A percentile compares a stretch with the other conserved stretches of the same genome.
Conservation (phyloP, 2,888 invertebrate genomes). For the Choreutis nemorana region DNA sequence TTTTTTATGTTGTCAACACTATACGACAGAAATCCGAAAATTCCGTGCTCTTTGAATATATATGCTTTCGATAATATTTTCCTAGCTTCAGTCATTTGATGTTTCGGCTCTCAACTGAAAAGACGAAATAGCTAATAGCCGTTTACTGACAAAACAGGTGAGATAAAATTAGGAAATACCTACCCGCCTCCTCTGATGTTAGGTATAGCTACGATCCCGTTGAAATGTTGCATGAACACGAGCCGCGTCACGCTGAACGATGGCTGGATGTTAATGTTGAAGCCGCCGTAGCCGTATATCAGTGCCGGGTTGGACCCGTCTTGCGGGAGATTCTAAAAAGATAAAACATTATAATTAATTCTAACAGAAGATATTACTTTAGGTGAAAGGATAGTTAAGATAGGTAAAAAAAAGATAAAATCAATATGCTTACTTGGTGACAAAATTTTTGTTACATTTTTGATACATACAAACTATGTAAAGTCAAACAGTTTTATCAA, state of each 20-base stretch:
- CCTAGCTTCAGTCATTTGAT: no score
- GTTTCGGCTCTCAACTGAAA: no score
- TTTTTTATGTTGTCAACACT: no score
- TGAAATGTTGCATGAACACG: slow-evolving; percentile 88
- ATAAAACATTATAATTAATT: no score
- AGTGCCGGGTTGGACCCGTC: slow-evolving; percentile 84
- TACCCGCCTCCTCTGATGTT: slow-evolving; percentile 97
- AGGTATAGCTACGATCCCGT: slow-evolving; percentile 89
- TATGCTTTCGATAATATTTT: no score
- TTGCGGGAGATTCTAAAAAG: slow-evolving; percentile 62
- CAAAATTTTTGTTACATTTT: not conserved
- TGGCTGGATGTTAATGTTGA: slow-evolving; percentile 92
- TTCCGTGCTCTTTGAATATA: no score
- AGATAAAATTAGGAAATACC: slow-evolving; percentile 22
- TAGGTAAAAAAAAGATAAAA: no score
- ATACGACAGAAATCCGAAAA: no score
- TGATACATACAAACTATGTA: slow-evolving; percentile 5
- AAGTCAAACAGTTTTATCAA: no score
- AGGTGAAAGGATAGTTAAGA: no score
- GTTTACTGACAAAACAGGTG: not conserved
- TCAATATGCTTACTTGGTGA: no score
- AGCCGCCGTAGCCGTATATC: slow-evolving; percentile 97
- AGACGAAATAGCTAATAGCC: not conserved
- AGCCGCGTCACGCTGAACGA: slow-evolving; percentile 87
- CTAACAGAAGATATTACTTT: no score